Evolutionary conservation across 2,888 invertebrate species (phyloP).

Genomic region (Suillia variegata): DNA sequence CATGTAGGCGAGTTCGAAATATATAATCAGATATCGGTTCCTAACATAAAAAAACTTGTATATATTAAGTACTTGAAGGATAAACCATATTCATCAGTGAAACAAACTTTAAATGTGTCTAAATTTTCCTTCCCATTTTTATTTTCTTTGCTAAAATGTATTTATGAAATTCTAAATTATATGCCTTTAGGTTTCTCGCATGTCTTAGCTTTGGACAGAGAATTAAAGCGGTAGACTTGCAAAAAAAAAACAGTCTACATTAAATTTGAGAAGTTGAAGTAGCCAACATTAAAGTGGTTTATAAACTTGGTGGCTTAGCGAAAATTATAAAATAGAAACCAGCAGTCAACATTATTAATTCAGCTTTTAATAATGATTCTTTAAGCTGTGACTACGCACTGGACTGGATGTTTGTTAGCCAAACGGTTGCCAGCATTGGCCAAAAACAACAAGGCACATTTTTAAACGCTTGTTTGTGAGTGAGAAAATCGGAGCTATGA

Average conservation of each 20-base stretch:
- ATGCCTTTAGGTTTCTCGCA: too few species aligned
- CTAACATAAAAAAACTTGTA: too few species aligned
- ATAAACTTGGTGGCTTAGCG: neutral
- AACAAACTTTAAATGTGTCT: too few species aligned
- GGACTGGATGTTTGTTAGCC: neutral
- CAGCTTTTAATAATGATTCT: slow-evolving; percentile 11
- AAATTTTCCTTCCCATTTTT: too few species aligned
- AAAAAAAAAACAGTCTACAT: neutral
- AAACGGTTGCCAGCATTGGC: neutral
- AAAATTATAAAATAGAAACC: slow-evolving; percentile 4
- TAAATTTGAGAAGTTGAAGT: neutral
- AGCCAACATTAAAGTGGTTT: neutral
- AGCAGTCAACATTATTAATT: slow-evolving; percentile 5
- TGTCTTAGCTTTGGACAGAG: neutral
- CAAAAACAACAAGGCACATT: slow-evolving; percentile 9
- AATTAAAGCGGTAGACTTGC: neutral
- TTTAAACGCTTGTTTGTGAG: slow-evolving; percentile 13
- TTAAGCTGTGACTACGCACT: neutral
- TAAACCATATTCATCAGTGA: too few species aligned
- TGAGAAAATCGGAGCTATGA: neutral
- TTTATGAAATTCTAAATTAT: too few species aligned
- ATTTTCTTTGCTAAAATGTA: too few species aligned
- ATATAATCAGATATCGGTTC: too few species aligned
- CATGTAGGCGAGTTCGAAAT: too few species aligned
- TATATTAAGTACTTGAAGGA: too few species aligned